Conservation (phyloP, 2,113 vertebrate genomes). For the Athene noctua region DNA sequence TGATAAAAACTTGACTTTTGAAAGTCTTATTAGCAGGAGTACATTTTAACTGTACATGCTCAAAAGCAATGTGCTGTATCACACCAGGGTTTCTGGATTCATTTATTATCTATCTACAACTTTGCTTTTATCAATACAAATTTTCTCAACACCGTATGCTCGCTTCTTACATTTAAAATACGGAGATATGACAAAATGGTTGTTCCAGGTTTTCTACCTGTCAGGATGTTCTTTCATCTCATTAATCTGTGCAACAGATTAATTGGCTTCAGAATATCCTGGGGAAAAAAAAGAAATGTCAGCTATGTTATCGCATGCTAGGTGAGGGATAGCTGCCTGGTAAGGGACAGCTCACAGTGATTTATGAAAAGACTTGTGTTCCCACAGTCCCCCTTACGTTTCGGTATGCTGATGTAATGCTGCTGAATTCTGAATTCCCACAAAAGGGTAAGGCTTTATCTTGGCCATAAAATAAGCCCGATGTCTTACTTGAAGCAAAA, state of each 20-base stretch:
- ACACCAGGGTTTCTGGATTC: background rate
- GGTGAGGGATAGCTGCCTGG: background rate
- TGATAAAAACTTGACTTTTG: constrained; percentile 4
- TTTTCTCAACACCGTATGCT: background rate
- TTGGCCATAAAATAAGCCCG: background rate
- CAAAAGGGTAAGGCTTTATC: background rate
- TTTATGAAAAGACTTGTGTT: background rate
- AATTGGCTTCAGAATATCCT: background rate
- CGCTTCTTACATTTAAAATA: background rate
- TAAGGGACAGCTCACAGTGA: background rate
- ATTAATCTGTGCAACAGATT: background rate
- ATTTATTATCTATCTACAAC: background rate
- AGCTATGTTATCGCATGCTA: background rate
- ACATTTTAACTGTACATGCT: background rate
- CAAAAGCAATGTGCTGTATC: background rate
- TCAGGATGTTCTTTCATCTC: background rate
- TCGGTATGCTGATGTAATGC: background rate
- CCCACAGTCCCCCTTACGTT: background rate
- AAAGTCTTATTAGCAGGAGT: background rate
- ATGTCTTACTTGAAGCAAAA: background rate
- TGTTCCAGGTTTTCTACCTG: background rate
- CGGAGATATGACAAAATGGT: accelerated
- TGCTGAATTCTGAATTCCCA: background rate
- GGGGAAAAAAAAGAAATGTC: background rate
- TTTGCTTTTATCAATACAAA: background rate